These are phyloP conservation scores for Agonopterix subpropinquella DNA, from an alignment of 2,888 invertebrate species.

Conservation along the genomic window DNA sequence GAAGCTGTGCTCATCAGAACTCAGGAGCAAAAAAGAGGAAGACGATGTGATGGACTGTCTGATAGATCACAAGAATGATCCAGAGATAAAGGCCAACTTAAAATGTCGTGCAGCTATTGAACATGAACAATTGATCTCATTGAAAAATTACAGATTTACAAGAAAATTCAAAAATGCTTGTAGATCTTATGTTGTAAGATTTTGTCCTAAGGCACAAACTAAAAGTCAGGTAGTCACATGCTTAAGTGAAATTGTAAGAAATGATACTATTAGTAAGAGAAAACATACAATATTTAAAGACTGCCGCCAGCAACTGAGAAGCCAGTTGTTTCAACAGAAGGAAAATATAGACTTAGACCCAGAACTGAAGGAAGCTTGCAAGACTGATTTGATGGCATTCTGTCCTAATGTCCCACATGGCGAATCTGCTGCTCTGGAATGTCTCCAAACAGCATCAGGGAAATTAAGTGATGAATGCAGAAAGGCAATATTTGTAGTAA, in stretches of 20 bases:
- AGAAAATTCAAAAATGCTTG: conserved; percentile 97
- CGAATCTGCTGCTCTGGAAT: conserved; percentile 85
- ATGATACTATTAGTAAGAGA: conserved; percentile 86
- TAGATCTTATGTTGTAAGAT: conserved; percentile 83
- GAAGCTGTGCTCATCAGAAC: conserved; percentile 81
- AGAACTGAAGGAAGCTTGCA: conserved; percentile 87
- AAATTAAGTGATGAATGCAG: conserved; percentile 83
- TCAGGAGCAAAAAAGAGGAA: conserved; percentile 83
- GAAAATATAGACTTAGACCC: conserved; percentile 93
- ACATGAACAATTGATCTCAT: conserved; percentile 95
- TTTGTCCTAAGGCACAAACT: conserved; percentile 81
- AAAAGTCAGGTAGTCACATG: conserved; percentile 89
- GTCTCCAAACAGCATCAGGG: conserved; percentile 80
- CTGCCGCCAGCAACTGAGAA: conserved; percentile 92
- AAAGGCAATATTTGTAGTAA: conserved; percentile 87
- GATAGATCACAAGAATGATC: conserved; percentile 92
- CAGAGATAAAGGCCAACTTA: conserved; percentile 82
- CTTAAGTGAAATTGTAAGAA: conserved; percentile 92
- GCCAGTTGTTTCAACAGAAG: conserved; percentile 93
- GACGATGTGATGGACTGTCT: conserved; percentile 96
- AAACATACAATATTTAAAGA: conserved; percentile 89
- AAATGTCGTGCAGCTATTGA: conserved; percentile 96
- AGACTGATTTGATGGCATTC: conserved; percentile 82
- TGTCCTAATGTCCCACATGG: conserved; percentile 83
- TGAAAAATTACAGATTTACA: conserved; percentile 95